Base-by-base conservation (phyloP, 1,140 invertebrate species). In the Drosophila equinoxialis region DNA sequence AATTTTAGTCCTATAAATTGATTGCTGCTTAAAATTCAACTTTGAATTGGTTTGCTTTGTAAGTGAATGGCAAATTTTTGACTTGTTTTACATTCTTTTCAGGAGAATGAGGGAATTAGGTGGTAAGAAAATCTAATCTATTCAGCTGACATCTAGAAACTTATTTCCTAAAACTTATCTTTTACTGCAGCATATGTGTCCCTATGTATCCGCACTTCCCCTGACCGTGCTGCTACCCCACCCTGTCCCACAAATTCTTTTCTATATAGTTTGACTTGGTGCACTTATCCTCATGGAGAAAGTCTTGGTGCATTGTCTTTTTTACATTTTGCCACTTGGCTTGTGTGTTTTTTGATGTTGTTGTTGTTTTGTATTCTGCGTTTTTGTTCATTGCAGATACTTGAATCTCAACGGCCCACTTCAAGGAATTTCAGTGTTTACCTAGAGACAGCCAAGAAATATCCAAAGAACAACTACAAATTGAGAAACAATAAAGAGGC, bases 371-470 rank as follows among this genome's bases (percentile, higher is more conserved):
- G 30, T 30, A 30, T 14, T 59, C 17, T 68, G 37, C 57, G 39
- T 61, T 60, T 59, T 17, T 20, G 26, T 39, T 75, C 58, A 62
- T 72, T 90, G 26, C 81, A 91, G 89, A 82, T 91, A 78, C 84
- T 90, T 61, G 81, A 87, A 72, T 90, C 89, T 65, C 87, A 89
- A 82, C 89, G 79, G 81, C 79, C 86, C 77, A 74, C 71, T 71
- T 71, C 70, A 59, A 76, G 73, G 63, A 85, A 85, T 75, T 85
- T 85, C 71, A 85, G 54, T 77, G 81, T 74, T 74, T 78, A 85
- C 68, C 81, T 85, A 68, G 48, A 76, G 69, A 68, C 59, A 64
- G 68, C 48, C 48, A 78, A 69, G 76, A 72, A 80, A 45, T 66
- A 74, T 41, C 64, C 64, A 62, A 68, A 74, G 14, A 62, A 71